These are phyloP conservation scores for Heliconius cydno DNA, from an alignment of 2,888 invertebrate species.

Conservation along the genomic window DNA sequence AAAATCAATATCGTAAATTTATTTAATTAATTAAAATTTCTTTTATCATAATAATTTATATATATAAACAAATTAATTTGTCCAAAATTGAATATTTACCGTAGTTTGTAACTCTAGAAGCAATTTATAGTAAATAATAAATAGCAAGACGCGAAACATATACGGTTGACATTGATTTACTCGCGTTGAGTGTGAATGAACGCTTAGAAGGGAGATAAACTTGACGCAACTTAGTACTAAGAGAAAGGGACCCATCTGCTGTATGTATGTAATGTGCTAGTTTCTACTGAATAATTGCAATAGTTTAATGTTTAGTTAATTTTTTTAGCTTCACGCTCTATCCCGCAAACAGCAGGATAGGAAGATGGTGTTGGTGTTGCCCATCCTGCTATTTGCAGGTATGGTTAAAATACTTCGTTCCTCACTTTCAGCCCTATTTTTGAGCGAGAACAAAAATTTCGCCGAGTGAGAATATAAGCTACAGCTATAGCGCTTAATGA, in stretches of 20 bases:
- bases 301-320: background rate
- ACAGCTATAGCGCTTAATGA: too few relatives aligned
- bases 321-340: background rate
- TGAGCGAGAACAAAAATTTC: too few relatives aligned
- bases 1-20: background rate
- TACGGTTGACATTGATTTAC: constrained; percentile 76
- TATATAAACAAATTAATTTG: background rate
- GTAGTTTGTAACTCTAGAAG: constrained; percentile 25
- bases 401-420: too few relatives aligned
- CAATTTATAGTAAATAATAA: constrained; percentile 26
- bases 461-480: too few relatives aligned
- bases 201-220: constrained; percentile 39
- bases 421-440: too few relatives aligned
- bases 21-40: background rate
- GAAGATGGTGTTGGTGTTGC: too few relatives aligned
- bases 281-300: background rate
- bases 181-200: constrained; percentile 61
- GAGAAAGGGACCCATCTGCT: constrained; percentile 45
- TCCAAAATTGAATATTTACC: background rate
- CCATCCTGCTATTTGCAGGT: too few relatives aligned
- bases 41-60: background rate
- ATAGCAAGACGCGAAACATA: constrained; percentile 54
- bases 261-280: constrained; percentile 21
- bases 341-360: background rate
- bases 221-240: constrained; percentile 34